Evolutionary conservation across 2,888 invertebrate genomes (phyloP), one percentile per base, ranked within the genome.

Genomic region (Lepeophtheirus nordmannii): DNA sequence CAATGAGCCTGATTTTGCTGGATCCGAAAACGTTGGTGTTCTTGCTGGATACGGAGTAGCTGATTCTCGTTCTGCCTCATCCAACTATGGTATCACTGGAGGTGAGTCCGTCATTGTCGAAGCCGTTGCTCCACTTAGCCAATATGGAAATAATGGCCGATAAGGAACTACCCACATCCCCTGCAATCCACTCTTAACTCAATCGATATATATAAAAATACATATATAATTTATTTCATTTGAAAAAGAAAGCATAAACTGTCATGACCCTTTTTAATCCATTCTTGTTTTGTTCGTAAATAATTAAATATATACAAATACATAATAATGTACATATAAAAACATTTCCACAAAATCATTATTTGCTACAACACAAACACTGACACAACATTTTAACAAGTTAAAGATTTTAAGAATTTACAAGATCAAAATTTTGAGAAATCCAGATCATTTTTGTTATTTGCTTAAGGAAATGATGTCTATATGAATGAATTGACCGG

Each of bases 171-270:
- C 53, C 1, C 1, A 5, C 2, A 46, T n/a, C 14, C 53, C 53
- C 53, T 46, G 17, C 30, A 46, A 46, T 46, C 53, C 53, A 17
- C 53, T 5, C 2, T 46, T 14, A 46, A 46, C 53, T 17, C 14
- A n/a, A 46, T 46, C 53, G 14, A 46, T 14, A n/a, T 46, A 46
- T 17, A 14, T 46, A n/a, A n/a, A n/a, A n/a, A n/a, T 46, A 46
- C 8, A n/a, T 5, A n/a, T 46, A 46, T 46, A 5, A 46, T 46
- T 46, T 46, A 46, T 46, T 46, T 46, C 53, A 46, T 46, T n/a
- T 46, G 53, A 46, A 46, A 46, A 46, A 46, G 53, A 46, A n/a
- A 46, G 17, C 17, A n/a, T 46, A 46, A 46, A 46, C 53, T 46
- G 53, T 30, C 30, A 30, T 30, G 30, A 30, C 30, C 30, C 7